A percentile compares a stretch with the other conserved stretches of the same genome.
Conservation (phyloP, 1,140 invertebrate genomes). For the Aphaenogaster ashmeadi region DNA sequence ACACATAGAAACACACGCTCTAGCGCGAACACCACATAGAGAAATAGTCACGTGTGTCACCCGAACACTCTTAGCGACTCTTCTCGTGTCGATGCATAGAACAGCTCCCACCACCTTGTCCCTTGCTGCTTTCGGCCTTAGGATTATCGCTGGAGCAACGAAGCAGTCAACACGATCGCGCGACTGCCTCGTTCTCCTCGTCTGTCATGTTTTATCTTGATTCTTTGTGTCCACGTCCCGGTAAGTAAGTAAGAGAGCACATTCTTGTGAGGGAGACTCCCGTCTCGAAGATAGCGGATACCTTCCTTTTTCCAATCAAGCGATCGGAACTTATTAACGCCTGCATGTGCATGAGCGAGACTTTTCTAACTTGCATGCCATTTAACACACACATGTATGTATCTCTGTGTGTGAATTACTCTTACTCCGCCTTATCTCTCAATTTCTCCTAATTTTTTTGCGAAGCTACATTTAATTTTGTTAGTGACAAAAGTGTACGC, state of each 20-base stretch:
- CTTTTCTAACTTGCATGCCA: conserved; percentile 73
- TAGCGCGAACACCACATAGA: conserved; percentile 50
- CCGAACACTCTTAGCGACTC: conserved; percentile 48
- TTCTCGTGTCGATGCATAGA: conserved; percentile 65
- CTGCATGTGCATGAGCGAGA: conserved; percentile 77
- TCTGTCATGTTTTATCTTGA: conserved; percentile 65
- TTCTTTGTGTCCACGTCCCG: conserved; percentile 65
- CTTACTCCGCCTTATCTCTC: conserved; percentile 36
- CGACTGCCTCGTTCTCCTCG: conserved; percentile 71
- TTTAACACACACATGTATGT: conserved; percentile 66
- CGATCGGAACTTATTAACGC: conserved; percentile 36
- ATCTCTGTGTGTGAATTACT: conserved; percentile 46
- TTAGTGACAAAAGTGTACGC: conserved; percentile 32
- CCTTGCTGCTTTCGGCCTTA: conserved; percentile 83
- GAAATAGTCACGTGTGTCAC: conserved; percentile 48
- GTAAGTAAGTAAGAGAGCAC: conserved; percentile 69
- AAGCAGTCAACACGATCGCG: conserved; percentile 50
- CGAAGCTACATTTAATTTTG: conserved; percentile 32
- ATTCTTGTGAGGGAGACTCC: conserved; percentile 25
- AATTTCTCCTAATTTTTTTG: conserved; percentile 42
- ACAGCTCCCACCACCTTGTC: conserved; percentile 77
- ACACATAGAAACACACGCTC: conserved; percentile 33
- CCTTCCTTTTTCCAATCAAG: conserved; percentile 38
- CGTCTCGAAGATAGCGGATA: conserved; percentile 41
- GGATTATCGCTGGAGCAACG: conserved; percentile 69